phyloP scores from a whole-genome alignment of 2,113 vertebrate species.

The Ursus arctos region DNA sequence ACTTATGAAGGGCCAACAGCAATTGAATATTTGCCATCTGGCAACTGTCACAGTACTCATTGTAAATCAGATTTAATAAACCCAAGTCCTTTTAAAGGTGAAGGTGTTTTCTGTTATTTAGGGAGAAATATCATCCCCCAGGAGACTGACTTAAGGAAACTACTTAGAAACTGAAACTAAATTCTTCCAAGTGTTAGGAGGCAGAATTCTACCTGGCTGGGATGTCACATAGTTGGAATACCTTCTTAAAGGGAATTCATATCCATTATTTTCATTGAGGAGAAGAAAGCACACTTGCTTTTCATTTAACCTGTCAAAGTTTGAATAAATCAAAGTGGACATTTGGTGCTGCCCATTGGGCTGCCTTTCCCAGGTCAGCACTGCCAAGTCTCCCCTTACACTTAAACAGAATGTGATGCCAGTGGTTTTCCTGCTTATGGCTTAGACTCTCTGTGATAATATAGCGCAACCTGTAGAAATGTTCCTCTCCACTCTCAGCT shows the following conservation, averaged over 20 bases:
- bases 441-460: neutral
- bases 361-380: neutral
- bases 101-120: constrained; percentile 69
- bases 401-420: neutral
- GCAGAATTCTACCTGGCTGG: neutral
- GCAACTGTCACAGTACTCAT: constrained; percentile 68
- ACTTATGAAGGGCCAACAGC: constrained; percentile 52
- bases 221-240: neutral
- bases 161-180: constrained; percentile 54
- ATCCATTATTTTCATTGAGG: neutral
- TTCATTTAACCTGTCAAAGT: constrained; percentile 27
- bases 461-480: neutral
- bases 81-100: constrained; percentile 58
- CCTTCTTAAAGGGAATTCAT: constrained; percentile 14
- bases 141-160: constrained; percentile 62
- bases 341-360: neutral
- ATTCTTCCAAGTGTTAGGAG: constrained; percentile 24
- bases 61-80: constrained; percentile 79
- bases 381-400: neutral
- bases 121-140: constrained; percentile 53
- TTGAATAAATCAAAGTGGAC: neutral
- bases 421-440: neutral
- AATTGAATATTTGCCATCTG: constrained; percentile 69
- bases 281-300: neutral
- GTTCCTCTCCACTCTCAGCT: neutral